phyloP scores from a whole-genome alignment of 2,797 vertebrate genomes.

The Diplodus puntazzo region DNA sequence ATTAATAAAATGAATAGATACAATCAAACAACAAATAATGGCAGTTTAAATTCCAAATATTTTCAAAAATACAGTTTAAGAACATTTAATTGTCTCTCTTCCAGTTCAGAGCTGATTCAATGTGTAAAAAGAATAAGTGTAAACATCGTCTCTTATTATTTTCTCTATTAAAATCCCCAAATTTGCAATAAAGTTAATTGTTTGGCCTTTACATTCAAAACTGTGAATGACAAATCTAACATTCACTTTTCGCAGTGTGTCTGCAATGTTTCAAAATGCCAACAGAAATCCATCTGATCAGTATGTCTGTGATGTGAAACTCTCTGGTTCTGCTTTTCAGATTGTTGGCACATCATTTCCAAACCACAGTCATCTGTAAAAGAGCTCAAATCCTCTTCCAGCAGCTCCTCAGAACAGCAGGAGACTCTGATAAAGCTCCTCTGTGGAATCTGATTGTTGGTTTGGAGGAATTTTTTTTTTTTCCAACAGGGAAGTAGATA shows the following conservation, averaged over 20 bases:
- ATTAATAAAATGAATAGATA: neutral
- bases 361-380: neutral
- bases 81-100: neutral
- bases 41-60: neutral
- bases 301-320: neutral
- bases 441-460: neutral
- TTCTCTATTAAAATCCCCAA: neutral
- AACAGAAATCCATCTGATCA: neutral
- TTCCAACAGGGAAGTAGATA: neutral
- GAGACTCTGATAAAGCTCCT: neutral
- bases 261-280: neutral
- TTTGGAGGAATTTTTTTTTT: neutral
- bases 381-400: neutral
- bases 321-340: neutral
- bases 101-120: neutral
- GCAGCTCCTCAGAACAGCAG: neutral
- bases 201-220: neutral
- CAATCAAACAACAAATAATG: neutral
- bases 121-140: neutral
- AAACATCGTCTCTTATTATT: neutral
- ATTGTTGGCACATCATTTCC: neutral
- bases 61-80: neutral
- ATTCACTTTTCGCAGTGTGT: neutral
- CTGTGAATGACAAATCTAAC: neutral
- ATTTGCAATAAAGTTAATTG: neutral